Percentiles rank a stretch among this genome's conserved stretches.
phyloP scores from a whole-genome alignment of 2,797 vertebrate genomes.

The Manis crassicaudata region DNA sequence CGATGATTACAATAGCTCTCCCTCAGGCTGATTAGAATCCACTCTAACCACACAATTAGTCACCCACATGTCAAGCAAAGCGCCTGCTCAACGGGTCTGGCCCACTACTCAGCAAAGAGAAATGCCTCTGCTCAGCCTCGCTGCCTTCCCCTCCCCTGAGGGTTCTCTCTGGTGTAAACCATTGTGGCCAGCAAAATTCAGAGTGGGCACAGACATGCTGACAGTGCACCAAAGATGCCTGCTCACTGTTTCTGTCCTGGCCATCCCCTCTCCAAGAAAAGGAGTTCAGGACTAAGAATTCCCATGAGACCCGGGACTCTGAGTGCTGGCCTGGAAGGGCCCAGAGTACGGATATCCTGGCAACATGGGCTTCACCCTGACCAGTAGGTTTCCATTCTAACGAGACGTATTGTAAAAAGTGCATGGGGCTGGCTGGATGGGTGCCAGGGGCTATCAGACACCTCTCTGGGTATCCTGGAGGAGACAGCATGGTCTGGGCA shows the following conservation, averaged over 20 bases:
- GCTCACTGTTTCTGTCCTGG: accelerated
- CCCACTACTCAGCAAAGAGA: background rate
- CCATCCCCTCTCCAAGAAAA: background rate
- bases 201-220: background rate
- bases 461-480: background rate
- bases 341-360: background rate
- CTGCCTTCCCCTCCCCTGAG: background rate
- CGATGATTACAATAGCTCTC: background rate
- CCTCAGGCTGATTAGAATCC: background rate
- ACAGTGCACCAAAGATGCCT: background rate
- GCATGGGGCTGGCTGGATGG: background rate
- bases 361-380: background rate
- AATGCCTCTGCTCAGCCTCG: background rate
- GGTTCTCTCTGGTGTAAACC: background rate
- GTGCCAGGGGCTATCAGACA: accelerated
- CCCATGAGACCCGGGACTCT: accelerated
- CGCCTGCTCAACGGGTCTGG: background rate
- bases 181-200: background rate
- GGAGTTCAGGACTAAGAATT: background rate
- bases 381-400: background rate
- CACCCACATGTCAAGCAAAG: slow-evolving; percentile 57
- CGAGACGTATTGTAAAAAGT: background rate
- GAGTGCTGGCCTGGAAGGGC: background rate
- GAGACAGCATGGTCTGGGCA: background rate
- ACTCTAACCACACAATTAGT: slow-evolving; percentile 49